Conservation (phyloP, 2,888 invertebrate species). For the Sylvicola fuscatus region DNA sequence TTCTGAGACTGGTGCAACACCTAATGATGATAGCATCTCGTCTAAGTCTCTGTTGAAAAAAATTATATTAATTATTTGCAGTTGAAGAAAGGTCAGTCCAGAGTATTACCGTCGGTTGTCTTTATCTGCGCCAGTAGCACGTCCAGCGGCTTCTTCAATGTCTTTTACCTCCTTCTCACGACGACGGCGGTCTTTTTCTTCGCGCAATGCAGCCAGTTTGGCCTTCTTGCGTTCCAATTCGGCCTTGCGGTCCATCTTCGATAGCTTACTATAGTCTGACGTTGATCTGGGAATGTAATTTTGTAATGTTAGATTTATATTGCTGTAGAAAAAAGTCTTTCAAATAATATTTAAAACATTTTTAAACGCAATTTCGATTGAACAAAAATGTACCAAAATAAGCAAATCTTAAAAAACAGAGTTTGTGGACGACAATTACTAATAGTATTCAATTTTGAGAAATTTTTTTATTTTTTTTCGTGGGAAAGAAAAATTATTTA, state of each 20-base stretch:
- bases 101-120: slow-evolving; percentile 21
- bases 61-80: neutral
- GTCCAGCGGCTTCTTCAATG: slow-evolving; percentile 46
- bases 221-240: slow-evolving; percentile 84
- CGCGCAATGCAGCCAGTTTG: slow-evolving; percentile 70
- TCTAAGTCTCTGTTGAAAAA: slow-evolving; percentile 44
- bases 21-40: slow-evolving; percentile 68
- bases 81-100: neutral
- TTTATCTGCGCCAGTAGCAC: slow-evolving; percentile 20
- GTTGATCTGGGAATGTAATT: too few relatives aligned
- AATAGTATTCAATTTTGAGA: too few relatives aligned
- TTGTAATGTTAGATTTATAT: neutral
- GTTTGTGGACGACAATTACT: too few relatives aligned
- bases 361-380: neutral
- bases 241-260: slow-evolving; percentile 56
- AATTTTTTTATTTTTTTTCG: too few relatives aligned
- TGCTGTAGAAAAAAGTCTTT: neutral
- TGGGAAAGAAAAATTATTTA: too few relatives aligned
- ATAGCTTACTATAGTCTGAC: neutral
- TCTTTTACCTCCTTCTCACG: slow-evolving; percentile 76
- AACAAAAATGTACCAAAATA: too few relatives aligned
- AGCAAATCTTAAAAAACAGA: too few relatives aligned
- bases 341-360: neutral
- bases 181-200: slow-evolving; percentile 70
- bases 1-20: slow-evolving; percentile 74